Evolutionary conservation across 2,113 vertebrate species (phyloP).

Genomic region (Percina caprodes): DNA sequence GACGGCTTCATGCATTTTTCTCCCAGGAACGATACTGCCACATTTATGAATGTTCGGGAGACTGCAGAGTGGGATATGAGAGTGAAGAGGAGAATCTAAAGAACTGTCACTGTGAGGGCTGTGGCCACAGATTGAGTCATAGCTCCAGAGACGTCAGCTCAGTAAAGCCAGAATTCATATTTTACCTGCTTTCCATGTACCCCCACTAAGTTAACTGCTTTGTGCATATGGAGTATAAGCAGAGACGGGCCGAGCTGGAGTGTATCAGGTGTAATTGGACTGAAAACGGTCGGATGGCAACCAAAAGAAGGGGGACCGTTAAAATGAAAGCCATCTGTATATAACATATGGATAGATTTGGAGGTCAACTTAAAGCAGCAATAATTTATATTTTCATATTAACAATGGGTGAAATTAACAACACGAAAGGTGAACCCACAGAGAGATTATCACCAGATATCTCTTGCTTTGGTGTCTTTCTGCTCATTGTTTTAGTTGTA

Average conservation of each 20-base stretch:
- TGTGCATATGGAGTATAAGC: background rate
- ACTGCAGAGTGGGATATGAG: constrained; percentile 5
- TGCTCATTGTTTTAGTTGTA: background rate
- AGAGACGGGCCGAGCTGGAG: constrained; percentile 4
- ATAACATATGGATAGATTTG: background rate
- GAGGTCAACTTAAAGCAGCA: background rate
- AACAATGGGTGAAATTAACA: background rate
- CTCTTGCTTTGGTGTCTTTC: background rate
- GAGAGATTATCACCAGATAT: background rate
- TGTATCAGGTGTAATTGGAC: constrained; percentile 36
- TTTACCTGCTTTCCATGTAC: background rate
- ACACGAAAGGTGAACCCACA: background rate
- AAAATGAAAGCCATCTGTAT: constrained; percentile 29
- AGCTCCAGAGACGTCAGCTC: background rate
- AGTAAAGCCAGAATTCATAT: constrained; percentile 1
- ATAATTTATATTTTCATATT: background rate
- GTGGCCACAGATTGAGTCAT: constrained; percentile 6
- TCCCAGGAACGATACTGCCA: constrained; percentile 51
- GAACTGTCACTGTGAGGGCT: constrained; percentile 12
- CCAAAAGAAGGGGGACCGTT: constrained; percentile 6
- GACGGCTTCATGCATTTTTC: constrained; percentile 47
- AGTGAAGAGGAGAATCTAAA: constrained; percentile 37
- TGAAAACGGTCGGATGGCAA: constrained; percentile 21
- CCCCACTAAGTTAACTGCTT: constrained; percentile 25
- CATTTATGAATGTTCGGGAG: constrained; percentile 49